phyloP scores from a whole-genome alignment of 2,113 vertebrate species.

The Rhinolophus sinicus region DNA sequence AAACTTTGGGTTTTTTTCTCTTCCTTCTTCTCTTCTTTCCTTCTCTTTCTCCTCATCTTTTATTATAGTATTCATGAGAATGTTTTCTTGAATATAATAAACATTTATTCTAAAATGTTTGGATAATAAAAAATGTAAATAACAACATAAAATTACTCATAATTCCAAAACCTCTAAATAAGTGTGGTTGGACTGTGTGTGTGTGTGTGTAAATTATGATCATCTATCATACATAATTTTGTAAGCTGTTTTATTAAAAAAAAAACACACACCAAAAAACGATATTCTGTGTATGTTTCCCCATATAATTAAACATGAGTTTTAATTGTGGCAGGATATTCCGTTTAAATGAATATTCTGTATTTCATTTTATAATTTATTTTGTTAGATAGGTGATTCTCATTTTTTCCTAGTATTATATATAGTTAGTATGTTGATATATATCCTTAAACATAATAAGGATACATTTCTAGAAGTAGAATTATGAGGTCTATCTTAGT shows the following conservation, averaged over 20 bases:
- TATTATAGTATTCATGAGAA: background rate
- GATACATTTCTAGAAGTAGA: background rate
- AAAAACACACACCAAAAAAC: background rate
- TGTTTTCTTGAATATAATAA: background rate
- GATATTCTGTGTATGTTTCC: background rate
- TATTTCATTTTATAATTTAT: conserved; percentile 17
- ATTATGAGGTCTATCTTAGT: background rate
- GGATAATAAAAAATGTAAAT: background rate
- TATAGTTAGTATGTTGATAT: background rate
- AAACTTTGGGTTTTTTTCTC: too few species aligned
- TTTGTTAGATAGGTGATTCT: background rate
- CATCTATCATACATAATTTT: background rate
- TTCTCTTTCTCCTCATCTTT: background rate
- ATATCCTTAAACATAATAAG: background rate
- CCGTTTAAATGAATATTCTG: background rate
- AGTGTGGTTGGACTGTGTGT: background rate
- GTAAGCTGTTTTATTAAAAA: background rate
- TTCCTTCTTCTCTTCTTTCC: background rate
- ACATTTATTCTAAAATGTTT: background rate
- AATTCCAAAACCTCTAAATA: background rate
- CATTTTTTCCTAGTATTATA: background rate
- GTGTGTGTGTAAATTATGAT: background rate
- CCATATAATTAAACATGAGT: background rate
- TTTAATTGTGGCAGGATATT: background rate
- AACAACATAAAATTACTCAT: background rate